phyloP scores from a whole-genome alignment of 2,888 invertebrate species.

The Cerceris ruficornis region DNA sequence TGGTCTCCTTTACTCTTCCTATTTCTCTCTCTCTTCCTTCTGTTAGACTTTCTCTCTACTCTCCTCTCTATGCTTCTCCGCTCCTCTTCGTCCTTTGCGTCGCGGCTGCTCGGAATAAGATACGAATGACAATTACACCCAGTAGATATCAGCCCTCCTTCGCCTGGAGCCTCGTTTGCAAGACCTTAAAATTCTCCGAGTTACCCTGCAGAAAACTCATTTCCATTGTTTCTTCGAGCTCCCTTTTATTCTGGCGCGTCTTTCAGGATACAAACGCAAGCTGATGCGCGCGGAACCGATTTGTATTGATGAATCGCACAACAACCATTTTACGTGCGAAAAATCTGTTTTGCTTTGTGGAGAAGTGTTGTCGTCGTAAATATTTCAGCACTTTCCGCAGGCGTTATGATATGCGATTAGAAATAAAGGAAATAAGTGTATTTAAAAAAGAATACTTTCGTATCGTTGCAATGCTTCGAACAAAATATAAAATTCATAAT shows the following conservation, averaged over 20 bases:
- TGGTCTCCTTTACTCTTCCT: slow-evolving; percentile 7
- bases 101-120: slow-evolving; percentile 69
- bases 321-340: background rate
- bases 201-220: slow-evolving; percentile 43
- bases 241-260: background rate
- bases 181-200: slow-evolving; percentile 61
- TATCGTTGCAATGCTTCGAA: too few species aligned
- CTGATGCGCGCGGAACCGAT: background rate
- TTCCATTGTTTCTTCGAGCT: slow-evolving; percentile 46
- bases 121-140: slow-evolving; percentile 78
- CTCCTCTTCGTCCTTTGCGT: slow-evolving; percentile 48
- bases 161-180: slow-evolving; percentile 49
- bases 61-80: slow-evolving; percentile 12
- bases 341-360: too few species aligned
- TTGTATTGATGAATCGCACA: background rate
- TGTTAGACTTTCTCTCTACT: too few species aligned
- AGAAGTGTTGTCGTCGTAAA: too few species aligned
- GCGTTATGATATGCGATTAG: too few species aligned
- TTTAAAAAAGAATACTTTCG: too few species aligned
- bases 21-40: slow-evolving; percentile 5
- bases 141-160: slow-evolving; percentile 55
- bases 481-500: too few species aligned
- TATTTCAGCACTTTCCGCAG: too few species aligned
- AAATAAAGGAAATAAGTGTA: too few species aligned
- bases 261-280: background rate